Conservation (phyloP, 1,140 invertebrate genomes). For the Drosophila leontia region DNA sequence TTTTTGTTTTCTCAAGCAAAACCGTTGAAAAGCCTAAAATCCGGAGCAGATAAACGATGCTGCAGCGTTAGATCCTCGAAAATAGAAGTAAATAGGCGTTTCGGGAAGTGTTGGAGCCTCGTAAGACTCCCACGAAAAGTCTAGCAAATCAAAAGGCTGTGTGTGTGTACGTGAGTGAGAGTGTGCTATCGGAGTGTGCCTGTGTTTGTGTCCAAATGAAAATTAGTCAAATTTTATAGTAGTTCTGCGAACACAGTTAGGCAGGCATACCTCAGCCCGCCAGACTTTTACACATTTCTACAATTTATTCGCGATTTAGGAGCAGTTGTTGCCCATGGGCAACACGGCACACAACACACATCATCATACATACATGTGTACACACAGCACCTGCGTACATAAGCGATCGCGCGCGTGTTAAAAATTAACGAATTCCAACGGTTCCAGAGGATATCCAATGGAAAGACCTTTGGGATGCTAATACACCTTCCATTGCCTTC, state of each 20-base stretch:
- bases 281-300: slow-evolving; percentile 36
- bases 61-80: slow-evolving; percentile 21
- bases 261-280: slow-evolving; percentile 11
- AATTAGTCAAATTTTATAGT: slow-evolving; percentile 48
- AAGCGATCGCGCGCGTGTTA: slow-evolving; percentile 30
- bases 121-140: neutral
- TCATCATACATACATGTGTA: slow-evolving; percentile 14
- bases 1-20: slow-evolving; percentile 43
- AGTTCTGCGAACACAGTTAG: slow-evolving; percentile 24
- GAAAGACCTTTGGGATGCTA: slow-evolving; percentile 12
- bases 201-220: slow-evolving; percentile 56
- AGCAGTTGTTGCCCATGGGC: neutral
- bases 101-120: slow-evolving; percentile 4
- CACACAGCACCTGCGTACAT: slow-evolving; percentile 16
- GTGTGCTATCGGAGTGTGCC: slow-evolving; percentile 45
- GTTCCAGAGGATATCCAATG: neutral
- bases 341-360: slow-evolving; percentile 19
- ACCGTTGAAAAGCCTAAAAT: slow-evolving; percentile 13
- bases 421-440: slow-evolving; percentile 17
- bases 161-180: slow-evolving; percentile 34
- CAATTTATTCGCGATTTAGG: slow-evolving; percentile 10
- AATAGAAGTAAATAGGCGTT: slow-evolving; percentile 13
- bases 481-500: slow-evolving; percentile 7
- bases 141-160: slow-evolving; percentile 6
- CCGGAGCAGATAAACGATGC: slow-evolving; percentile 31